These are phyloP conservation scores for Parazoanthus atlanticus DNA, from an alignment of 92 coral and sea anemone genomes.

Conservation along the genomic window DNA sequence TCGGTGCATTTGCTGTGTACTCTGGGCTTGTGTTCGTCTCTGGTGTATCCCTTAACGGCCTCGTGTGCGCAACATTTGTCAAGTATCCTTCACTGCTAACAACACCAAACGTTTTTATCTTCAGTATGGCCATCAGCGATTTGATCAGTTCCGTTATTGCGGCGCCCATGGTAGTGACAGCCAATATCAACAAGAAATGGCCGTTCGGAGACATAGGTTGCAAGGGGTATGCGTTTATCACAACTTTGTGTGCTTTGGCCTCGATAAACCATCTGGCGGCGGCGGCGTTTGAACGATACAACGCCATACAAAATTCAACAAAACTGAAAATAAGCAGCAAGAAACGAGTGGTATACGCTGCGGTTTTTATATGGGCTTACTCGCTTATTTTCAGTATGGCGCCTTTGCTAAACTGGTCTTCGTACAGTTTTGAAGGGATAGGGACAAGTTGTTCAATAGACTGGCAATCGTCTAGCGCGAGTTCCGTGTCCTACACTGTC, in stretches of 20 bases:
- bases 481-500: conserved; percentile 42
- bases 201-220: conserved; percentile 51
- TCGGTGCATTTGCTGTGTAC: not conserved
- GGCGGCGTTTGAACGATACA: conserved; percentile 63
- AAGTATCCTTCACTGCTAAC: conserved; percentile 68
- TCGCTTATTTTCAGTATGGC: conserved; percentile 62
- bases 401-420: conserved; percentile 80
- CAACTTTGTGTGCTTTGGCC: conserved; percentile 62
- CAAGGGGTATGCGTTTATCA: conserved; percentile 64
- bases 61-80: conserved; percentile 70
- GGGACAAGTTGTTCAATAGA: conserved; percentile 66
- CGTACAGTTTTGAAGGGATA: conserved; percentile 70
- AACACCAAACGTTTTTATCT: conserved; percentile 74
- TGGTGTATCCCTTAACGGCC: conserved; percentile 51
- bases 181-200: conserved; percentile 55
- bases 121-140: conserved; percentile 79
- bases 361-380: conserved; percentile 58
- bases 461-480: conserved; percentile 56
- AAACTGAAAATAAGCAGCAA: conserved; percentile 1
- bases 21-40: not conserved
- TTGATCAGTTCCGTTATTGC: conserved; percentile 55
- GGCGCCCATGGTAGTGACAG: conserved; percentile 61
- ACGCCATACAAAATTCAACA: conserved; percentile 40
- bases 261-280: conserved; percentile 71
- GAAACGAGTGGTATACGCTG: conserved; percentile 14